Evolutionary conservation across 2,888 invertebrate genomes (phyloP), one percentile per base, ranked within the genome.

Genomic region (Drosophila subquinaria): DNA sequence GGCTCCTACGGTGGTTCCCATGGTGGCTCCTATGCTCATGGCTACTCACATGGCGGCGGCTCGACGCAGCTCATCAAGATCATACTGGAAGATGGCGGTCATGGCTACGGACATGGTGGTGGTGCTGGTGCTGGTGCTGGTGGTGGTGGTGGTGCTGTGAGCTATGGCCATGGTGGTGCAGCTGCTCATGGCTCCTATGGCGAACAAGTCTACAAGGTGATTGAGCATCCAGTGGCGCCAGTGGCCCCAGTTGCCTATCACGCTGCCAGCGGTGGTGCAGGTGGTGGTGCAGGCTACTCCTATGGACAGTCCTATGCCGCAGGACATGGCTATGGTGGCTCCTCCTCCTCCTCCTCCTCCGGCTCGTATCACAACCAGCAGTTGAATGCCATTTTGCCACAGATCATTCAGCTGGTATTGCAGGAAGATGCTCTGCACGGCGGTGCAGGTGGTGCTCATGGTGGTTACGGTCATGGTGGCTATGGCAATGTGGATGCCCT

Each of bases 361-460:
- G 45, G 45, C 10, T 42, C 30, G 30, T 30, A 59, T 40, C 51
- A 47, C n/a, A 66, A 40, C 33, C 65, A 76, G 4, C 89, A 88
- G 55, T 20, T 91, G 4, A 78, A 82, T 6, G 69, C 73, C 36
- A 82, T 91, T 23, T 67, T 91, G 66, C 91, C 92, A 13, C 91
- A 91, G 76, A 91, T 91, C 61, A 67, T 91, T 3, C 88, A 90
- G 71, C 33, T 91, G 33, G 85, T 91, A 38, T 69, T 90, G 57
- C 81, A 91, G 53, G 79, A 90, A 40, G 82, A 88, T 69, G 62
- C 73, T 1, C 43, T 67, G 15, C 69, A 68, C 6, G 85, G 85
- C 6, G 76, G 66, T 5, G 69, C 69, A 11, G 78, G 83, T 5
- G 80, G 63, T 5, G 69, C 72, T 0, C 27, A 27, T 6, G 27